Evolutionary conservation across 2,888 invertebrate species (phyloP), one percentile per base, ranked within the genome.

Genomic region (Andrena fulva): DNA sequence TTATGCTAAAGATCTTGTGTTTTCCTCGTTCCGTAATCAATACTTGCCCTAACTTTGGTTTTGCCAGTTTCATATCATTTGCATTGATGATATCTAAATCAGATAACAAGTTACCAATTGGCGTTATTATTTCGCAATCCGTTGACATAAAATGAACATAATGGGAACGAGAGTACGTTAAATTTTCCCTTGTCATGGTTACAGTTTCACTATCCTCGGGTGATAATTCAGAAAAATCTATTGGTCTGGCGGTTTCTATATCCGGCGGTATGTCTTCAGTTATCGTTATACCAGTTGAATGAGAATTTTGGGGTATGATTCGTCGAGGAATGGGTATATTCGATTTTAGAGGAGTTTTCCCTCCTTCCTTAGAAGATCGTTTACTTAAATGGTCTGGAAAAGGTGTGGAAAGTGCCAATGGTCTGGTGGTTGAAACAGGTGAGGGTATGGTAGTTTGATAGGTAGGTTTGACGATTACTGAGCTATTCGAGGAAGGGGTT

Each of bases 141-240:
- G 62, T 8, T 0, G 62, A 62, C 2, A 62, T 31, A n/a, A 62
- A 62, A 33, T 62, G 62, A 12, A 62, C 62, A 62, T 62, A 62
- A 31, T 62, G 12, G 7, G 62, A 27, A n/a, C 16, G 62, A 31
- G n/a, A 62, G 16, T 62, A 62, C n/a, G 62, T 62, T 31, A 62
- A 35, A 35, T 62, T 62, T 62, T 62, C 62, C 31, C 62, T 31
- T 16, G n/a, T 63, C 12, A 20, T 63, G 6, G 16, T 5, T n/a
- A 52, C 20, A 52, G 10, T 5, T 52, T 52, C 33, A 33, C 33
- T 33, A 33, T 2, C 33, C 2, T 6, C 31, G 31, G 6, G 6
- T 31, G n/a, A n/a, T 10, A 16, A 16, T 7, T 16, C 16, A 50
- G 50, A 1, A 12, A 50, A 50, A 50, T 50, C 50, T 50, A 50